Evolutionary conservation across 2,797 vertebrate species (phyloP), one percentile per base, ranked within the genome.

Genomic region (Labroides dimidiatus): DNA sequence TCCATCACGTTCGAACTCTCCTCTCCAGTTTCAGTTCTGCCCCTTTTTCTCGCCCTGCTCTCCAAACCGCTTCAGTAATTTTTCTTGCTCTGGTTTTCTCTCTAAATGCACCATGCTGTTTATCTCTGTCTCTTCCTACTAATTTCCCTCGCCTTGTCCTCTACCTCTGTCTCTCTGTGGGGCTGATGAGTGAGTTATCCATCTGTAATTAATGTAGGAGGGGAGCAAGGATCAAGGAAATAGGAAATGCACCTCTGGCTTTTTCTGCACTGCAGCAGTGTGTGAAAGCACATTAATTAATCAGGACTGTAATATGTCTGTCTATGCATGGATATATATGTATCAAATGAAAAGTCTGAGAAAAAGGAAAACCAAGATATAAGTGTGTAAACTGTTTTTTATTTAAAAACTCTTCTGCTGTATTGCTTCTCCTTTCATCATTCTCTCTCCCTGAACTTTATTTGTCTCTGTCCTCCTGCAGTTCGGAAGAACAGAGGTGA

Each of bases 401-500:
- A 57, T 72, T 52, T 20, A 65, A 64, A 30, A 6, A 44, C 8
- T 58, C 21, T 57, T 75, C 47, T 70, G 30, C 21, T 65, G 24
- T 64, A 19, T 57, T 70, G 59, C 56, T 24, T 72, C 23, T 47
- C 11, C 21, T 56, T 82, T 70, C 13, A 6, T 81, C 36, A 43
- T 67, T 61, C 27, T 33, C 30, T 58, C 52, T 71, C 33, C 66
- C 37, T 69, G 27, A 73, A 42, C 43, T 70, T 24, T 47, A 47
- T 53, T 51, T 72, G 10, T 73, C 48, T 69, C 70, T 71, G 7
- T 76, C 39, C 14, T 30, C 70, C 48, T 72, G 45, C 87, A 98
- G 97, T 99, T 98, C 36, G 97, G 97, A 67, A 94, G 97, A 75
- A 98, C 97, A 0, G 97, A 98, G 84, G 96, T 98, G 86, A 98